phyloP scores from a whole-genome alignment of 2,113 vertebrate genomes.

The Falco punctatus region DNA sequence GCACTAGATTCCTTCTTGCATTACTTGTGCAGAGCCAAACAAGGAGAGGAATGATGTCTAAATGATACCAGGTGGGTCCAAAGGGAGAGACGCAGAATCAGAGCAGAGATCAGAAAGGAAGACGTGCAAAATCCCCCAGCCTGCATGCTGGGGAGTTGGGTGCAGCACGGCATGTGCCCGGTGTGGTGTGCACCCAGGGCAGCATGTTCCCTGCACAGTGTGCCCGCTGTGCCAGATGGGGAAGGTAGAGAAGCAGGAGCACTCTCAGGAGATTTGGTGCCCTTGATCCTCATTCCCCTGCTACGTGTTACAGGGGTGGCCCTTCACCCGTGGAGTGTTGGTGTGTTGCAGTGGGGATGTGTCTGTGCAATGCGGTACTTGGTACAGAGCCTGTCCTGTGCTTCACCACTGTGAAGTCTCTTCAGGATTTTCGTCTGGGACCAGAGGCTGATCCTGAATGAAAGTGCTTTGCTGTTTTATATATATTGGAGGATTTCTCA shows the following conservation, averaged over 20 bases:
- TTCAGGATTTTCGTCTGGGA: not conserved
- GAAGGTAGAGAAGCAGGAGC: not conserved
- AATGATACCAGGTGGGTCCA: not conserved
- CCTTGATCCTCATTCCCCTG: not conserved
- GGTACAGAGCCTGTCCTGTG: not conserved
- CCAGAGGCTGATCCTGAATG: not conserved
- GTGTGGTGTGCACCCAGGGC: not conserved
- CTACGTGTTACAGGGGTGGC: not conserved
- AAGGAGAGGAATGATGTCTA: not conserved
- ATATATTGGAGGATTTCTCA: not conserved
- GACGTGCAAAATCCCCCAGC: not conserved
- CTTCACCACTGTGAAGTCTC: not conserved
- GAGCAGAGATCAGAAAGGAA: not conserved
- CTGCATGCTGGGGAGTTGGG: not conserved
- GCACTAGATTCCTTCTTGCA: not conserved
- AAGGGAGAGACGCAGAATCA: not conserved
- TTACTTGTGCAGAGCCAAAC: not conserved
- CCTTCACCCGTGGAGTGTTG: not conserved
- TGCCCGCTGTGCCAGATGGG: not conserved
- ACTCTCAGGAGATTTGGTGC: not conserved
- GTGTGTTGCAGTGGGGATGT: not conserved
- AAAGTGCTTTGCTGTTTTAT: not conserved
- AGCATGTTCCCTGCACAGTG: accelerated
- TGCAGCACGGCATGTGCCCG: not conserved
- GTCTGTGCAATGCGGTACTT: not conserved